These are phyloP conservation scores for Acromyrmex charruanus DNA, from an alignment of 1,140 invertebrate species.

Conservation along the genomic window DNA sequence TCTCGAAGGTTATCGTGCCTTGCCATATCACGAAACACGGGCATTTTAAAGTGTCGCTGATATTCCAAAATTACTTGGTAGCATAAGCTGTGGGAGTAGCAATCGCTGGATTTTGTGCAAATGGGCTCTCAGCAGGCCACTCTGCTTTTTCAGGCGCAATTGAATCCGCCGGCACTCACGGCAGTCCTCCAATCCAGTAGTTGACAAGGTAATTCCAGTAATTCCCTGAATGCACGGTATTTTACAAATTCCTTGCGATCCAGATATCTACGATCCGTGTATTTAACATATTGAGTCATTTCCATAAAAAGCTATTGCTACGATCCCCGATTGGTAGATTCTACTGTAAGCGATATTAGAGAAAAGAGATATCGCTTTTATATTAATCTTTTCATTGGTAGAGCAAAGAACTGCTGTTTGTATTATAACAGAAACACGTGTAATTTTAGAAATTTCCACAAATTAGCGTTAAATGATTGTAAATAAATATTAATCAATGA, in stretches of 20 bases:
- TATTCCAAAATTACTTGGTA: conserved; percentile 51
- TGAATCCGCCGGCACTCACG: conserved; percentile 36
- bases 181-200: conserved; percentile 44
- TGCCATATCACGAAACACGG: neutral
- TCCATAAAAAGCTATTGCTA: neutral
- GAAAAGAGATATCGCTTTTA: neutral
- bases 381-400: neutral
- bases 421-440: neutral
- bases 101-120: conserved; percentile 46
- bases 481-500: neutral
- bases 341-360: neutral
- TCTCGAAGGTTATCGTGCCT: neutral
- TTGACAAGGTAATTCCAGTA: conserved; percentile 61
- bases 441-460: neutral
- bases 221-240: conserved; percentile 50
- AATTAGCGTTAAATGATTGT: neutral
- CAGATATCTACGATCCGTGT: conserved; percentile 4
- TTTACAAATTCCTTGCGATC: conserved; percentile 45
- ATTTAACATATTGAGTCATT: conserved; percentile 36
- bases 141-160: conserved; percentile 58
- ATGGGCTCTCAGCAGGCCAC: conserved; percentile 39
- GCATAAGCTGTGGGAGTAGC: conserved; percentile 34
- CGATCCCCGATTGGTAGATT: neutral
- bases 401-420: neutral
- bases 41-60: conserved; percentile 33